Conservation (phyloP, 2,113 vertebrate species). For the Ochotona princeps region DNA sequence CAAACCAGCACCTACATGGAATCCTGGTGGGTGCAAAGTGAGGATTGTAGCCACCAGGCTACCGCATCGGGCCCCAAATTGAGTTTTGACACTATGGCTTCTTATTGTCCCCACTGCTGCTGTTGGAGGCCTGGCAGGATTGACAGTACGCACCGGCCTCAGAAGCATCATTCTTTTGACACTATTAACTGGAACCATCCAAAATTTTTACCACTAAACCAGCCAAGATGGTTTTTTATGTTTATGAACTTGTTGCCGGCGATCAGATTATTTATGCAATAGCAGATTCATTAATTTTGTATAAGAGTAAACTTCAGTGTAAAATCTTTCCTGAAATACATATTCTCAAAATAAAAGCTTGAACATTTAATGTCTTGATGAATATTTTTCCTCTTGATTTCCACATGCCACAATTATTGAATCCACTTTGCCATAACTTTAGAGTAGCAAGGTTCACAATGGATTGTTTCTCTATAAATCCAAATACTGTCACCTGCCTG, state of each 20-base stretch:
- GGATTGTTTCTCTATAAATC: conserved; percentile 93
- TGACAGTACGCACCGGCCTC: background rate
- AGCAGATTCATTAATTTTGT: conserved; percentile 59
- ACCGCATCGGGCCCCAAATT: too few species aligned
- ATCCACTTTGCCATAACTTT: conserved; percentile 90
- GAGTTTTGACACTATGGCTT: too few species aligned
- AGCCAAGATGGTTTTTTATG: conserved; percentile 1
- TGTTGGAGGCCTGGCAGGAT: background rate
- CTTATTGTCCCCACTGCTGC: too few species aligned
- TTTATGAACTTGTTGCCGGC: conserved; percentile 27
- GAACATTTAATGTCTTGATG: conserved; percentile 26
- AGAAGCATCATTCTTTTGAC: background rate
- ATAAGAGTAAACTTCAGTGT: conserved; percentile 49
- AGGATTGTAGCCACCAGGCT: too few species aligned
- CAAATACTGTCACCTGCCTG: conserved; percentile 97
- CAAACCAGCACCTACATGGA: too few species aligned
- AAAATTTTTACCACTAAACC: conserved; percentile 45
- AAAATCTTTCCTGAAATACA: conserved; percentile 64
- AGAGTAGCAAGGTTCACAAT: conserved; percentile 95
- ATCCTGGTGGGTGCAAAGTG: too few species aligned
- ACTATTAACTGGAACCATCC: background rate
- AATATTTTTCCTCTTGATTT: conserved; percentile 66
- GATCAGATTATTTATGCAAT: conserved; percentile 63
- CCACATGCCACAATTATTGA: conserved; percentile 76
- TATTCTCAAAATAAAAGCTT: conserved; percentile 44